Base-by-base conservation (phyloP, 2,888 invertebrate genomes). In the Tetrapedia diversipes region DNA sequence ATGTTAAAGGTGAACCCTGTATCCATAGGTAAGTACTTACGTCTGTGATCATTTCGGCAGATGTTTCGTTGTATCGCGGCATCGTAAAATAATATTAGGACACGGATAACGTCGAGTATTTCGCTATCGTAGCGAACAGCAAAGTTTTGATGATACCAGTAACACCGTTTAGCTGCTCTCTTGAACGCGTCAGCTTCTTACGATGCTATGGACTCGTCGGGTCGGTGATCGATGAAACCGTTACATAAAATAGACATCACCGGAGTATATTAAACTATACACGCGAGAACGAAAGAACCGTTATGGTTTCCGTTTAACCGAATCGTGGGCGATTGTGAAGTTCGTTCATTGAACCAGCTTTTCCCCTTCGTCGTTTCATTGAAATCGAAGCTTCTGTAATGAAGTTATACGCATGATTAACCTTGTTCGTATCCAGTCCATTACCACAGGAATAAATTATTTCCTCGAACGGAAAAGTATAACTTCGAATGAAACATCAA, bases 111-210 rank as follows among this genome's bases (percentile, higher is more conserved):
- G 32, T 1, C 14, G 24, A 22, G 24, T 54, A 68, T 81, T 53
- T 39, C 53, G 34, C 6, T 37, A 19, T 39, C 24, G 60, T 22
- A 34, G 10, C 29, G 60, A 27, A n/a, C 32, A 24, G 49, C 32
- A 32, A 83, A 83, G 68, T 83, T 83, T 72, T 53, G 72, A 77
- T 60, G 81, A 68, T 77, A 67, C 71, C 79, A 59, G 70, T 77
- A 83, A 75, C 77, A 71, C 68, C 65, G 73, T 71, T 73, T 64
- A 65, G 45, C 24, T 37, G 49, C 54, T 67, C 77, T 77, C 80
- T 73, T 70, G 68, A 66, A 69, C 41, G 32, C 39, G 41, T 19
- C 34, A 54, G 53, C 37, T 37, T 65, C 67, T 53, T 51, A 41
- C 56, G 71, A 27, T 45, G 27, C 32, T 49, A 41, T 45, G 56